Evolutionary conservation across 1,140 invertebrate species (phyloP), one percentile per base, ranked within the genome.

Genomic region (Penaeus japonicus): DNA sequence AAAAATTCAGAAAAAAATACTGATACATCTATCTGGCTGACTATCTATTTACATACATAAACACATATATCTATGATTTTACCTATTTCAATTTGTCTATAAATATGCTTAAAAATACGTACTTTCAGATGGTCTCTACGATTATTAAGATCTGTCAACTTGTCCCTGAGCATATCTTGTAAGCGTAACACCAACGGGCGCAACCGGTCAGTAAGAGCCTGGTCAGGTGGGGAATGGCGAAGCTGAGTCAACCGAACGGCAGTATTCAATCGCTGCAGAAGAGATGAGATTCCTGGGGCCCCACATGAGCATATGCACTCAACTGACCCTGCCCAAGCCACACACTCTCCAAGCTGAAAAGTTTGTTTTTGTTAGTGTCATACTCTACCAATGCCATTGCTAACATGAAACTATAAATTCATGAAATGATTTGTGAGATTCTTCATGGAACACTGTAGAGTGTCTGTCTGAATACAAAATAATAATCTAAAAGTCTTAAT

Each of bases 101-200:
- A 7, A n/a, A 32, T 73, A 4, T 27, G 27, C 5, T 73, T 4
- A 18, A 73, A n/a, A 17, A 32, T 5, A 53, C 79, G 22, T n/a
- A 90, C 82, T 88, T 91, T 89, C 17, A 88, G 83, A 89, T 91
- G 62, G 35, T 90, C 54, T 88, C 91, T 55, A 93, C 92, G 80
- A 32, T 80, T 62, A 7, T 35, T 59, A 35, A 90, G 35, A 15
- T 89, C 81, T 27, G 85, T 59, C 54, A 89, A 53, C 55, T 90
- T 90, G n/a, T 90, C 85, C 83, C 89, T 87, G n/a, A 90, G 89
- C 59, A 90, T 81, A 30, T 89, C 84, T n/a, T 87, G 79, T 39
- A 90, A 22, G 10, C 77, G 62, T 39, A 90, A 35, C 27, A 78
- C 80, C 10, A 90, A 24, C 47, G 89, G 89, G 30, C 77, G 62